Base-by-base conservation (phyloP, 2,113 vertebrate genomes). In the Dromas ardeola region DNA sequence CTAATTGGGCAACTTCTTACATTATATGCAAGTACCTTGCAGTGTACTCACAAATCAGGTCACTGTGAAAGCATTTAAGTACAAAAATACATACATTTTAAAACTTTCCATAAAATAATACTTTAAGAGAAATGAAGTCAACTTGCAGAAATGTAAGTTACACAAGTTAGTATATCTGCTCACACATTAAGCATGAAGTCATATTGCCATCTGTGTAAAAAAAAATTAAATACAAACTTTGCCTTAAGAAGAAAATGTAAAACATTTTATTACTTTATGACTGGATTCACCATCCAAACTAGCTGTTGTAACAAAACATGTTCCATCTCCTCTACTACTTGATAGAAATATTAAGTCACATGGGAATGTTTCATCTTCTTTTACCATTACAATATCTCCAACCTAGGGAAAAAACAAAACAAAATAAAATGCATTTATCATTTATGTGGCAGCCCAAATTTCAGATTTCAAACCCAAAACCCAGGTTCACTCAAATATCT, bases 231-330 rank as follows among this genome's bases (percentile, higher is more conserved):
- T 4, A 17, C 22, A 74, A 76, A 55, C 7, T 90, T 61, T 49
- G 89, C 56, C 40, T 81, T 76, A 94, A 72, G 81, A 92, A 79
- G 21, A 82, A 89, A 90, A 67, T 5, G 5, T n/a, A 65, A 21
- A 95, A 70, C 10, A 77, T 94, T 77, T 82, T 42, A 71, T 96
- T 98, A 99, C 99, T 98, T 99, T 99, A 88, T 99, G 99, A 98
- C 99, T 99, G 30, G 99, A 99, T 97, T 99, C 99, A 72, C 99
- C 99, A 18, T 99, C 99, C 96, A 99, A 97, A 95, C 99, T 99
- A 96, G 99, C 99, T 11, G 99, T 99, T 7, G 99, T 99, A 77
- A 99, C 99, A 29, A 98, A 99, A 97, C 99, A 99, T 6, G 99
- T 99, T 30, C 99, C 99, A 13, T 99, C 99, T 25, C 97, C 98